Evolutionary conservation across 2,888 invertebrate species (phyloP).

Genomic region (Tipula helvola): DNA sequence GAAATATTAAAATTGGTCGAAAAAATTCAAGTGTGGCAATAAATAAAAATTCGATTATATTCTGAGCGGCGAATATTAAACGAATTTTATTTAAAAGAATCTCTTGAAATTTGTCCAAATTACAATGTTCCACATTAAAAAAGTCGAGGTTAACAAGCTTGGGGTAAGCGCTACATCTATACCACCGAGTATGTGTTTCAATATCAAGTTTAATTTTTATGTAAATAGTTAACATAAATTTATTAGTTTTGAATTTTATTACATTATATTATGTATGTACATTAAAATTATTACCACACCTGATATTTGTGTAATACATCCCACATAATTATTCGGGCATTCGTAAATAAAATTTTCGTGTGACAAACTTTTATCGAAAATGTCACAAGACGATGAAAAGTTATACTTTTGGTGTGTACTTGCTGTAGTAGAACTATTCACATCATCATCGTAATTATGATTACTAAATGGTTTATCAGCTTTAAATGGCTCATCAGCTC

Average conservation of each 20-base stretch:
- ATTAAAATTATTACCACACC: conserved; percentile 13
- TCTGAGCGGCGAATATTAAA: too few species aligned
- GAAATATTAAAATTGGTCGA: too few species aligned
- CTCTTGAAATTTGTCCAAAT: too few species aligned
- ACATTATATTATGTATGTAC: background rate
- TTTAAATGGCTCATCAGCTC: conserved; percentile 16
- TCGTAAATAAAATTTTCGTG: conserved; percentile 14
- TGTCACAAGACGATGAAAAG: conserved; percentile 12
- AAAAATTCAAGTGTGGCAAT: too few species aligned
- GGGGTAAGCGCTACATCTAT: too few species aligned
- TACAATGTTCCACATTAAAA: too few species aligned
- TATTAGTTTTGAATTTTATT: background rate
- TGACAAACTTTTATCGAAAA: conserved; percentile 11
- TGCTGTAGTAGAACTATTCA: background rate
- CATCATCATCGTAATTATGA: background rate
- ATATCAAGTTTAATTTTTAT: background rate
- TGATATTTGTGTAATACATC: conserved; percentile 18
- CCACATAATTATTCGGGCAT: conserved; percentile 16
- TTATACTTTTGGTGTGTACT: background rate
- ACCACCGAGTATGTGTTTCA: background rate
- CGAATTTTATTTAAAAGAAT: too few species aligned
- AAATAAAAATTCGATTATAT: too few species aligned
- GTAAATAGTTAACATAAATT: background rate
- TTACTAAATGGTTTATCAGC: background rate
- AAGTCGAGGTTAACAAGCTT: too few species aligned